phyloP scores from a whole-genome alignment of 2,888 invertebrate species.

The Oscheius sp. region DNA sequence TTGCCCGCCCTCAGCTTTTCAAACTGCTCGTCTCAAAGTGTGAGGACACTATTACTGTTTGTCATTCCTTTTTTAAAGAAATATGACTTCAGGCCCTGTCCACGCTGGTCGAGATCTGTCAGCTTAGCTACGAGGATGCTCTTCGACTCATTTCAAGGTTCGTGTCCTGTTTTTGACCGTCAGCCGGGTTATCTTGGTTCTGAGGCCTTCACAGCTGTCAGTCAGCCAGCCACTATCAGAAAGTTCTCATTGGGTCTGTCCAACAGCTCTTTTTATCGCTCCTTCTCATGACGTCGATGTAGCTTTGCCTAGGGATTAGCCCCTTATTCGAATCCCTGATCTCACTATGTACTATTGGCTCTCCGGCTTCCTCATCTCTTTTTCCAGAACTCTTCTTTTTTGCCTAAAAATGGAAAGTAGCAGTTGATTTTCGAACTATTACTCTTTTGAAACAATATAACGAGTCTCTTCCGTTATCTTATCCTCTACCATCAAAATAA shows the following conservation, averaged over 20 bases:
- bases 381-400: background rate
- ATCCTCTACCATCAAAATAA: no score
- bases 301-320: background rate
- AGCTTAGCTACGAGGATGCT: conserved; percentile 60
- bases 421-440: no score
- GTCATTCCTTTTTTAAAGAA: background rate
- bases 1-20: conserved; percentile 24
- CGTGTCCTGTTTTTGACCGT: background rate
- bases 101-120: conserved; percentile 46
- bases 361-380: background rate
- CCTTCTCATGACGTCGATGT: background rate
- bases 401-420: no score
- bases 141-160: conserved; percentile 47
- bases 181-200: background rate
- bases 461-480: no score
- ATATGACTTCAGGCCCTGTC: conserved; percentile 51
- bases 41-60: background rate
- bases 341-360: background rate
- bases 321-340: background rate
- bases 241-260: background rate
- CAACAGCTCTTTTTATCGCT: background rate
- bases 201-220: background rate
- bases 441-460: no score
- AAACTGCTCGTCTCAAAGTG: conserved; percentile 23
- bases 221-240: background rate